Base-by-base conservation (phyloP, 2,888 invertebrate species). In the Ctenicera cuprea region DNA sequence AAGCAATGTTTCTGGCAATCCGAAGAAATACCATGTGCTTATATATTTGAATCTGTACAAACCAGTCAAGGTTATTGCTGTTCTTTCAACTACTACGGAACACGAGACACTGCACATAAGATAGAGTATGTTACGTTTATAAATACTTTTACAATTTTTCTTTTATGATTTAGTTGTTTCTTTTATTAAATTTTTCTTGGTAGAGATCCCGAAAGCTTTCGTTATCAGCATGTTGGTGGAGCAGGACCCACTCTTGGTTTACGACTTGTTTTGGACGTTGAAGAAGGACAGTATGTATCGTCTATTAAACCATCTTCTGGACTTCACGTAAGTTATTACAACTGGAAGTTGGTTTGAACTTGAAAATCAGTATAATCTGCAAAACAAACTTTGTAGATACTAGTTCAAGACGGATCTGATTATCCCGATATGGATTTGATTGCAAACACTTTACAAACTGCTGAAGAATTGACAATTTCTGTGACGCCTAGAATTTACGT, bases 61-160 rank as follows among this genome's bases (percentile, higher is more conserved):
- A 89, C 90, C 0, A 85, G 82, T 0, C 86, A 88, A 26, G 91
- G 91, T 0, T 87, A 88, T 75, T 91, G 91, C 75, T 91, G 91
- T 62, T 81, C 88, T 0, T 91, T 91, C 78, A 91, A 90, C 82
- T 57, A 57, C 11, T 33, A 57, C 33, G 57, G 33, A 33, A 37
- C 57, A 16, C 5, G 1, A 0, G n/a, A 37, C 12, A 8, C 33
- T 16, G n/a, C 16, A 57, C 14, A 57, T 4, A 8, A 5, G 5
- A 50, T 20, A 20, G 9, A 12, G 20, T 18, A 20, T 20, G 50
- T 11, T 9, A 20, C 12, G 2, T 26, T 26, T 26, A 26, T n/a
- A n/a, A n/a, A n/a, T 2, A 2, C 26, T 26, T 26, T 26, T 26
- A 3, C 26, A 26, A 26, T 26, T n/a, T n/a, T n/a, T n/a, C n/a